Evolutionary conservation across 2,113 vertebrate genomes (phyloP).

Genomic region (Galeopterus variegatus): DNA sequence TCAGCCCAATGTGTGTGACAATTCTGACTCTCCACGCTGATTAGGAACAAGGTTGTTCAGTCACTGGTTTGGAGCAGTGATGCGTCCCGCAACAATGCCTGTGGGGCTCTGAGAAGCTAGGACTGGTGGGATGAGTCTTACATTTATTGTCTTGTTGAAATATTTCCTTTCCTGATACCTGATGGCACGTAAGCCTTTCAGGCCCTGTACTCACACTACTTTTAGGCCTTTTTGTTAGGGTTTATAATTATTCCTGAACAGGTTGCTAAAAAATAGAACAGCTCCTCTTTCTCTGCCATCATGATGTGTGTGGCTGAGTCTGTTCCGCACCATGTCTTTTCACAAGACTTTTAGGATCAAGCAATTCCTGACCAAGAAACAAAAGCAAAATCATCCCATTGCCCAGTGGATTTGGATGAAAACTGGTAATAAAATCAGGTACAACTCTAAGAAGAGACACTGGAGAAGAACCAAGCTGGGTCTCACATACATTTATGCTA

Average conservation of each 20-base stretch:
- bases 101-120: not conserved
- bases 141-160: slow-evolving; percentile 27
- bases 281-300: too few relatives aligned
- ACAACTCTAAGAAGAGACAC: too few relatives aligned
- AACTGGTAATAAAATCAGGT: too few relatives aligned
- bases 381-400: too few relatives aligned
- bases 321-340: too few relatives aligned
- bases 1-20: not conserved
- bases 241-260: slow-evolving; percentile 14
- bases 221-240: not conserved
- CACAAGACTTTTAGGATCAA: too few relatives aligned
- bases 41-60: not conserved
- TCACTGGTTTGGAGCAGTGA: not conserved
- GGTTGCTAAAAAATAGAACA: not conserved
- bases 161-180: slow-evolving; percentile 46
- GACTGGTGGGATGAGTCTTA: not conserved
- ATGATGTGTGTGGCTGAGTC: too few relatives aligned
- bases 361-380: too few relatives aligned
- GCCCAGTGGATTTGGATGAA: too few relatives aligned
- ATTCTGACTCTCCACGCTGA: not conserved
- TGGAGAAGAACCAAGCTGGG: too few relatives aligned
- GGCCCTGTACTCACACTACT: not conserved
- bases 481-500: too few relatives aligned
- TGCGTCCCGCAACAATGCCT: not conserved
- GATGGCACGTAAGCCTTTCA: not conserved